Conservation (phyloP, 2,113 vertebrate genomes). For the Lucifuga dentata region DNA sequence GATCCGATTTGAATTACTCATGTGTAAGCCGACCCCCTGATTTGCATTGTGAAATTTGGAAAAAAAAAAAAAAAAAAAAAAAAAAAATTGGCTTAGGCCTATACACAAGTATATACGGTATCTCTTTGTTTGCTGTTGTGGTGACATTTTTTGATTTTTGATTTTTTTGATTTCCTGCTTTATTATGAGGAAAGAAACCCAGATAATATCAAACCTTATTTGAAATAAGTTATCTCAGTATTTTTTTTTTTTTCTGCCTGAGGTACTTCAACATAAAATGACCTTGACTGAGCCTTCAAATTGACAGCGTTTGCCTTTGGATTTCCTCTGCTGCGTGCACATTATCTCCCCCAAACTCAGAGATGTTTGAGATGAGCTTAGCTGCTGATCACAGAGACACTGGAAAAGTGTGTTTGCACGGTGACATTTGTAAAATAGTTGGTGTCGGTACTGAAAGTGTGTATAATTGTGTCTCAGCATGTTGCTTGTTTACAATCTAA, state of each 20-base stretch:
- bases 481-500: conserved; percentile 21
- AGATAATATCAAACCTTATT: conserved; percentile 1
- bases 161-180: conserved; percentile 7
- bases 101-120: too few species aligned
- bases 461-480: background rate
- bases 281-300: background rate
- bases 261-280: conserved; percentile 4
- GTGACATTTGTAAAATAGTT: background rate
- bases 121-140: conserved; percentile 29
- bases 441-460: background rate
- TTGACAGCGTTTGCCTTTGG: background rate
- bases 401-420: conserved; percentile 10
- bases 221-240: conserved; percentile 16
- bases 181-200: conserved; percentile 3
- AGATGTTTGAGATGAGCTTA: too few species aligned
- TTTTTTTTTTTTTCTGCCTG: background rate
- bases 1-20: too few species aligned
- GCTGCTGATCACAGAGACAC: too few species aligned
- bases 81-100: too few species aligned
- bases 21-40: too few species aligned
- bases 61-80: too few species aligned
- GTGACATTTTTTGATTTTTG: conserved; percentile 8
- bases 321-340: background rate
- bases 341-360: too few species aligned
- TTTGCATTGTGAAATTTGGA: too few species aligned